Conservation (phyloP, 2,113 vertebrate species). For the Xenopus laevis region DNA sequence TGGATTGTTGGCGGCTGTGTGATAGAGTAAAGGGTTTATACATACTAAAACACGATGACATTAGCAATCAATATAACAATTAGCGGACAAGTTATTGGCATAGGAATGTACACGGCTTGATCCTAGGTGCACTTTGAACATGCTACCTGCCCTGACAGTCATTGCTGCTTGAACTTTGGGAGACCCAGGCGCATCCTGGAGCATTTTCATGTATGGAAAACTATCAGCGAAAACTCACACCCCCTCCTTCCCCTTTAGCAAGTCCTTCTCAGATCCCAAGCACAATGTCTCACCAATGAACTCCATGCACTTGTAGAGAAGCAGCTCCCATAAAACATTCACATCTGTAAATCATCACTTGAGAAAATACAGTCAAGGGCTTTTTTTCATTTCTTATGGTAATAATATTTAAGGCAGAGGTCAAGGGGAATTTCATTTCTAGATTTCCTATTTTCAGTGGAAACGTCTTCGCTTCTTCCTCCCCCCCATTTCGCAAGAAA, state of each 20-base stretch:
- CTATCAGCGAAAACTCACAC: background rate
- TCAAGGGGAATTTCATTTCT: too few species aligned
- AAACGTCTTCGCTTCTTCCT: too few species aligned
- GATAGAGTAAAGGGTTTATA: slow-evolving; percentile 71
- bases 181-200: slow-evolving; percentile 3
- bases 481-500: too few species aligned
- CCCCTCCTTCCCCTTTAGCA: background rate
- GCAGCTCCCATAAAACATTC: background rate
- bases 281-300: too few species aligned
- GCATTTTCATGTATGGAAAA: slow-evolving; percentile 24
- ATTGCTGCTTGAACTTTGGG: slow-evolving; percentile 40
- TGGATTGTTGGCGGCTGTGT: slow-evolving; percentile 79
- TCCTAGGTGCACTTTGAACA: slow-evolving; percentile 56
- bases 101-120: slow-evolving; percentile 66
- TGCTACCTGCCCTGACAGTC: slow-evolving; percentile 29
- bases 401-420: too few species aligned
- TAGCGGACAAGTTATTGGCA: slow-evolving; percentile 89
- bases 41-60: slow-evolving; percentile 92
- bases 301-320: too few species aligned
- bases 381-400: too few species aligned
- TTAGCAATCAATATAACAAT: slow-evolving; percentile 91
- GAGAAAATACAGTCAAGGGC: too few species aligned
- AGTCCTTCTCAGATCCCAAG: background rate
- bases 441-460: too few species aligned
- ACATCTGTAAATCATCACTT: background rate